Conservation (phyloP, 2,797 vertebrate genomes). For the Takifugu ocellatus region DNA sequence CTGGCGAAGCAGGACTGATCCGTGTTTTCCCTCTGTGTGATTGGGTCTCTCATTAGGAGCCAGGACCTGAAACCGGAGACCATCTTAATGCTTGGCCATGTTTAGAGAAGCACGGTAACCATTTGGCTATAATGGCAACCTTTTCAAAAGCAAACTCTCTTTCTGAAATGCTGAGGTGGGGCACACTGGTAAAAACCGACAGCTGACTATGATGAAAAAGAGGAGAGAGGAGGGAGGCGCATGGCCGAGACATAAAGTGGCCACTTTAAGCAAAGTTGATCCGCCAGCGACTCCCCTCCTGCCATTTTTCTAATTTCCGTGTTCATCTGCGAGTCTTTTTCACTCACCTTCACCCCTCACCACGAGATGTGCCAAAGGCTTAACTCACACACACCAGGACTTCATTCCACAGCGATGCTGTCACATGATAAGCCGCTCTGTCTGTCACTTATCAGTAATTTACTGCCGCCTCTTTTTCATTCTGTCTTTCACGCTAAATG, state of each 20-base stretch:
- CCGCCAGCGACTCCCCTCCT: conserved; percentile 41
- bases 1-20: conserved; percentile 71
- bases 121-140: conserved; percentile 77
- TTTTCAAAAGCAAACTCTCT: conserved; percentile 70
- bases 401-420: conserved; percentile 78
- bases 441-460: conserved; percentile 75
- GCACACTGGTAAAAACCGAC: conserved; percentile 61
- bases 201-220: conserved; percentile 72
- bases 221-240: conserved; percentile 35
- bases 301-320: conserved; percentile 38
- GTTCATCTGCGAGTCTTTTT: conserved; percentile 17
- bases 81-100: conserved; percentile 76
- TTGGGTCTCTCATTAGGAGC: conserved; percentile 79
- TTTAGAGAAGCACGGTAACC: conserved; percentile 78
- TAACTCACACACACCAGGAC: conserved; percentile 66
- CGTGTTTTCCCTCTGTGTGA: conserved; percentile 73
- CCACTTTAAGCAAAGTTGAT: conserved; percentile 4
- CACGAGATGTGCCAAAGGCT: conserved; percentile 80
- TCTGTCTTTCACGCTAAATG: conserved; percentile 60
- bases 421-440: conserved; percentile 71
- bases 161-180: conserved; percentile 70
- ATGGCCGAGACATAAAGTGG: conserved; percentile 74
- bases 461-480: conserved; percentile 64
- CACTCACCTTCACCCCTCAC: conserved; percentile 49
- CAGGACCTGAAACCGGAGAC: conserved; percentile 76